These are phyloP conservation scores for Neodiprion pinetum DNA, from an alignment of 1,140 invertebrate species.

Conservation along the genomic window DNA sequence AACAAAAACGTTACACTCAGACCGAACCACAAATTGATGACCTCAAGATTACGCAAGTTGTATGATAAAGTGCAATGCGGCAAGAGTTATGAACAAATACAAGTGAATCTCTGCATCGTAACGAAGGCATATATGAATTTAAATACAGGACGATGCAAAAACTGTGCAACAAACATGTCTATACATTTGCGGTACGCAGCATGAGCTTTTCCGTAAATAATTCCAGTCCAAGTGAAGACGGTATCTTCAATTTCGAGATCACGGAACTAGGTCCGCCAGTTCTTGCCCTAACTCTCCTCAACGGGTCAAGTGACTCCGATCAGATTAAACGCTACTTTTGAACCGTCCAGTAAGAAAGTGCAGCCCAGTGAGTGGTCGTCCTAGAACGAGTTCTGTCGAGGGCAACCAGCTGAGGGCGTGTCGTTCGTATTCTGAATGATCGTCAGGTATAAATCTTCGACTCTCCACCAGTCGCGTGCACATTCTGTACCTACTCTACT, in stretches of 20 bases:
- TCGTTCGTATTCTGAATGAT: conserved; percentile 5
- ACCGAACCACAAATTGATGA: neutral
- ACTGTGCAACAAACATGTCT: neutral
- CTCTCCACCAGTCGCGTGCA: neutral
- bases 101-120: neutral
- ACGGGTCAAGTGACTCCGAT: neutral
- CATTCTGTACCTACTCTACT: neutral
- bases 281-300: neutral
- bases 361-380: neutral
- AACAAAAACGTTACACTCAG: too few relatives aligned
- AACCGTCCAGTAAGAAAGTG: neutral
- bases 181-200: too few relatives aligned
- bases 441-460: neutral
- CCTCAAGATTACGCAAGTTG: neutral
- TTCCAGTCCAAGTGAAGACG: too few relatives aligned
- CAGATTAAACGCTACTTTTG: neutral
- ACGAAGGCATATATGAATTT: neutral
- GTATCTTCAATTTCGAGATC: too few relatives aligned
- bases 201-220: too few relatives aligned
- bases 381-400: neutral
- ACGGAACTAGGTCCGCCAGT: too few relatives aligned
- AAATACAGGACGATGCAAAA: neutral
- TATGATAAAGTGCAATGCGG: neutral
- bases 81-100: neutral
- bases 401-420: neutral